Conservation (phyloP, 2,888 invertebrate species). For the Hoplodrina ambigua region DNA sequence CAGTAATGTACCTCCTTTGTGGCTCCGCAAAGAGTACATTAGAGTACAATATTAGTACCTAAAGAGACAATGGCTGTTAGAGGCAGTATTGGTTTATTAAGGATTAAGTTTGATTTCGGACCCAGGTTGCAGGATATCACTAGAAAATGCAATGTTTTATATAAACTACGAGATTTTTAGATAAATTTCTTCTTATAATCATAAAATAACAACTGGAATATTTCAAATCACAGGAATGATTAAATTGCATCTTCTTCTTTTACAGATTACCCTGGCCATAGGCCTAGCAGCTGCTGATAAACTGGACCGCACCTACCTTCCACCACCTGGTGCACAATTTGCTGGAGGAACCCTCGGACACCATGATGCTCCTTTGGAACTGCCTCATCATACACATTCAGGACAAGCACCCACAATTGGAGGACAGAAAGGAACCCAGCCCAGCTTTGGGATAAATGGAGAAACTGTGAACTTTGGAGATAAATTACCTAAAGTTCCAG, state of each 20-base stretch:
- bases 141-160: not conserved
- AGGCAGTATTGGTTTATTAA: conserved; percentile 23
- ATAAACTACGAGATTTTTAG: no score
- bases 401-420: conserved; percentile 31
- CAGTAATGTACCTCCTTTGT: conserved; percentile 37
- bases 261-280: conserved; percentile 75
- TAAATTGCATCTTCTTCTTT: conserved; percentile 54
- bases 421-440: not conserved
- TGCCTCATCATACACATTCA: conserved; percentile 61
- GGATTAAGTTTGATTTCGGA: conserved; percentile 27
- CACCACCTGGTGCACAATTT: conserved; percentile 79
- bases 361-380: conserved; percentile 74
- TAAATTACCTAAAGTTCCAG: conserved; percentile 48
- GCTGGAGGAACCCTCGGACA: conserved; percentile 77
- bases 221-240: no score
- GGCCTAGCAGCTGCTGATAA: conserved; percentile 76
- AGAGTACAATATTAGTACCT: not conserved
- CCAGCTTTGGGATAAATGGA: conserved; percentile 18
- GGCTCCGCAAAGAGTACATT: conserved; percentile 27
- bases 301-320: conserved; percentile 79
- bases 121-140: not conserved
- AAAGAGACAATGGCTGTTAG: not conserved
- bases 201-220: no score
- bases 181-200: no score
- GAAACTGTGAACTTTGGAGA: conserved; percentile 33